Base-by-base conservation (phyloP, 1,140 invertebrate genomes). In the Brachionus rotundiformis region DNA sequence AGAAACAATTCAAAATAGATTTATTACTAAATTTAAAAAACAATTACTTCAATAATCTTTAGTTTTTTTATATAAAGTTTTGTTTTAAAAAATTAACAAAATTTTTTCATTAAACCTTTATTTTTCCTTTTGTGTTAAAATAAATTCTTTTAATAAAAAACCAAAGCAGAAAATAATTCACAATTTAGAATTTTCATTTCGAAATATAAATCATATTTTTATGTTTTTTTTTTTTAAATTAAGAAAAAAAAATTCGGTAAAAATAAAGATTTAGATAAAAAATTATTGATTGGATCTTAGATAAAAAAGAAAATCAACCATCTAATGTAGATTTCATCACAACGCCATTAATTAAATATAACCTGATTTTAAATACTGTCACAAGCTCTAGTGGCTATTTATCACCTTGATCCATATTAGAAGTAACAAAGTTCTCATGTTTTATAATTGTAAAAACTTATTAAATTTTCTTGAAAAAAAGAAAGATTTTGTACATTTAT, bases 401-500 rank as follows among this genome's bases (percentile, higher is more conserved):
- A 49, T 19, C 47, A 16, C 47, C 13, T 49, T 16, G 47, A 16
- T n/a, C 47, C 47, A 49, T 16, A 16, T 23, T 49, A 49, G 47
- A 49, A n/a, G 47, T 49, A 49, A 49, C 47, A 49, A 49, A 11
- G 16, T 49, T 49, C 16, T 11, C 47, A 49, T 49, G 16, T 49
- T 49, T 49, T 49, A 49, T 49, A 49, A 16, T 19, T 49, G 47
- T 49, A 49, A 49, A 36, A 16, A 16, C 16, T 49, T 49, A 16
- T n/a, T 49, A 49, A 49, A 49, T 49, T 49, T 49, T 49, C 47
- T 49, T 49, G 16, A n/a, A 49, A 49, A 49, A 49, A 49, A 49
- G 47, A 49, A 36, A 49, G 47, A 49, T 49, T 49, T 49, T 49
- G 47, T 49, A 49, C 47, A 49, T 49, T 49, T 49, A 49, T 49